These are phyloP conservation scores for Amphiduros pacificus DNA, from an alignment of 2,888 invertebrate genomes.

Conservation along the genomic window DNA sequence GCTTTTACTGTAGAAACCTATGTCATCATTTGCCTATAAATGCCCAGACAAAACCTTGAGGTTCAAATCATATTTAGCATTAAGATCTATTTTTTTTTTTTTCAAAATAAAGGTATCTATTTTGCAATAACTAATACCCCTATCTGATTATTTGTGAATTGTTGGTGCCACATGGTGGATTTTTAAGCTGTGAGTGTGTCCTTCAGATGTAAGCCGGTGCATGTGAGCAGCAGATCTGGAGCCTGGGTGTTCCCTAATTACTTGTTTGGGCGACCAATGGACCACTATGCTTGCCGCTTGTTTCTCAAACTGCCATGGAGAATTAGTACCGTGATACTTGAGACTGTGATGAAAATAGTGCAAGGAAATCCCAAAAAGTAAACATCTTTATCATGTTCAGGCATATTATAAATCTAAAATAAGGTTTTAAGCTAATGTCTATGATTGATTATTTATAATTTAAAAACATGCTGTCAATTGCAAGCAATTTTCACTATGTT, in stretches of 20 bases:
- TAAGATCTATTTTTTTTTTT: no score
- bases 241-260: constrained; percentile 57
- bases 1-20: no score
- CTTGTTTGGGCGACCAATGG: constrained; percentile 46
- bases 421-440: not conserved
- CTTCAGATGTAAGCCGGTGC: constrained; percentile 46
- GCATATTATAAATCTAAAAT: no score
- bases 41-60: no score
- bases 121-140: no score
- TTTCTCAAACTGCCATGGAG: constrained; percentile 47
- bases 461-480: not conserved
- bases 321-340: constrained; percentile 41
- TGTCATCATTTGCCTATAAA: no score
- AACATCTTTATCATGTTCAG: no score
- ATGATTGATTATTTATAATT: not conserved
- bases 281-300: constrained; percentile 48
- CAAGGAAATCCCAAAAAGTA: constrained; percentile 41
- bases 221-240: constrained; percentile 52
- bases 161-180: no score
- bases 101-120: no score
- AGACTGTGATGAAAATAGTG: constrained; percentile 40
- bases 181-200: no score
- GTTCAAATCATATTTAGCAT: no score
- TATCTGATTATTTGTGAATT: no score
- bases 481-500: not conserved